Evolutionary conservation across 2,888 invertebrate genomes (phyloP), one percentile per base, ranked within the genome.

Genomic region (Ectemnius lituratus): DNA sequence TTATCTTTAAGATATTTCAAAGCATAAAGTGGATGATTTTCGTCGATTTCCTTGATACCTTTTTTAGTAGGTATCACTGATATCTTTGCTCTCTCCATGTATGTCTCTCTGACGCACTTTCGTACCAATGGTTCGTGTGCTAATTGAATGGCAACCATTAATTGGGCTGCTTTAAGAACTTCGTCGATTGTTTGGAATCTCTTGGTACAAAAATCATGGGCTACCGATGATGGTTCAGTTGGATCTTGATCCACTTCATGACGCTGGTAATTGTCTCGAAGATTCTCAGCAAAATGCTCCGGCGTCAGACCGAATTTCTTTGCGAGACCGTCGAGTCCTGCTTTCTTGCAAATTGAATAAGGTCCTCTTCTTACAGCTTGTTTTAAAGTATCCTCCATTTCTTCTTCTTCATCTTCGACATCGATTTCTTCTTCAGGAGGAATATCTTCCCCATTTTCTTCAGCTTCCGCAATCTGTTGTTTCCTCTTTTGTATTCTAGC

Each of bases 281-380:
- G 92, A 92, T 99, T 99, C 92, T 99, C 98, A 0, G 98, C 98
- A 90, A 98, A 98, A 91, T 99, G 96, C 88, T 98, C 97, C 0
- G 99, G 97, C 0, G 95, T 94, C 65, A 99, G 92, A 75, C 99
- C 99, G 91, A 99, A 99, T 88, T 95, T 95, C 89, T 96, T 96
- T 2, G 97, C 97, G 59, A 99, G 93, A 0, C 95, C 94, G 85
- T 94, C 96, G 13, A 98, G 93, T 27, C 97, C 97, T 2, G 97
- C 96, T 89, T 95, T 95, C 66, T 95, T 93, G 86, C 98, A 98
- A 80, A 98, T 94, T 52, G 95, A 94, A 88, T 99, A 99, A 0
- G 97, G 96, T 1, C 98, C 98, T 58, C 96, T 96, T 73, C 97
- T 93, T 64, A 95, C 94, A 0, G 98, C 97, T 86, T 97, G 96